A percentile compares a stretch with the other conserved stretches of the same genome.
Conservation (phyloP, 2,113 vertebrate species). For the Micronycteris hirsuta region DNA sequence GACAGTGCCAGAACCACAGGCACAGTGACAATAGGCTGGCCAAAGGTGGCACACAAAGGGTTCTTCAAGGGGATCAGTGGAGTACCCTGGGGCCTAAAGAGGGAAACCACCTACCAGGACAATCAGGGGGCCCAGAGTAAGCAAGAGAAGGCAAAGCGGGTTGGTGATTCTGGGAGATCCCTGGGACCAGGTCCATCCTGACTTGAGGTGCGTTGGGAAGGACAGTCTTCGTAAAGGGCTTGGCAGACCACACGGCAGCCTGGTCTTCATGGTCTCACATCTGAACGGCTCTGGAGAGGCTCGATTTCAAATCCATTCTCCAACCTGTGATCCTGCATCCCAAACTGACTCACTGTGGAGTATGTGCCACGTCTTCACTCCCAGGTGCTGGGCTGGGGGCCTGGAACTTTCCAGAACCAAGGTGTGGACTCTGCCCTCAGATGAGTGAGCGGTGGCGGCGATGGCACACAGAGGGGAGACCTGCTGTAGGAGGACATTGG, state of each 20-base stretch:
- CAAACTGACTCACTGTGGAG: background rate
- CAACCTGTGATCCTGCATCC: background rate
- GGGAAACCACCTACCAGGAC: background rate
- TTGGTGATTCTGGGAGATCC: background rate
- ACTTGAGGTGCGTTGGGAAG: background rate
- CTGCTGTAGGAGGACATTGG: background rate
- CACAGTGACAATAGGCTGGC: background rate
- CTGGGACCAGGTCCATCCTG: background rate
- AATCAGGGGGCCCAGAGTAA: background rate
- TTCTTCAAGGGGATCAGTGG: background rate
- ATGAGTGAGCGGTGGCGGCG: background rate
- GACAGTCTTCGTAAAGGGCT: background rate
- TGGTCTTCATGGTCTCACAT: background rate
- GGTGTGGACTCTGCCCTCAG: background rate
- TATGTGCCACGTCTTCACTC: background rate
- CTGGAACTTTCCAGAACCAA: background rate
- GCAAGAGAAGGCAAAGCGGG: background rate
- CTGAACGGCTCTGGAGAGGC: background rate
- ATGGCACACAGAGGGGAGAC: background rate
- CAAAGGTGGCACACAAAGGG: background rate
- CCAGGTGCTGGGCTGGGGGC: background rate
- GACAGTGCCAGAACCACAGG: background rate
- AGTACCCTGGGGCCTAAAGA: too few relatives aligned
- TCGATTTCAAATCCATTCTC: background rate
- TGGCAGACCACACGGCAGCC: background rate